phyloP scores from a whole-genome alignment of 2,888 invertebrate genomes.

The Conistra vaccinii region DNA sequence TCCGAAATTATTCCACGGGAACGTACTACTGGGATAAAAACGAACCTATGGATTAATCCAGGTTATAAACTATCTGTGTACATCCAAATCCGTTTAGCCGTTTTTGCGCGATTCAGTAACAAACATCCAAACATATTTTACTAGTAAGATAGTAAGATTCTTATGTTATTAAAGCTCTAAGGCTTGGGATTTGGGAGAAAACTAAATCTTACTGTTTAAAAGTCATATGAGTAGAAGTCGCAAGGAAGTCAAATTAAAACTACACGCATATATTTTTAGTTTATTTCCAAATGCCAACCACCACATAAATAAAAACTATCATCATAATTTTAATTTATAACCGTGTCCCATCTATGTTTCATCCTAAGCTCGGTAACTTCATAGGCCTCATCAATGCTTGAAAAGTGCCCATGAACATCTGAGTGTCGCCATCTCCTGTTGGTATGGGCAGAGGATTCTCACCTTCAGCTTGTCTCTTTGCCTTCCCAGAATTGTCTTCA shows the following conservation, averaged over 20 bases:
- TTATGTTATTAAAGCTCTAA: no score
- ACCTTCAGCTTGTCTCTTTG: constrained; percentile 63
- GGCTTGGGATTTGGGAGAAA: no score
- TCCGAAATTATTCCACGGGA: not conserved
- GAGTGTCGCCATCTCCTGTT: constrained; percentile 64
- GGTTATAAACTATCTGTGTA: no score
- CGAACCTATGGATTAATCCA: no score
- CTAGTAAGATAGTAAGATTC: no score
- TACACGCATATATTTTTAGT: not conserved
- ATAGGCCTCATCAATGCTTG: constrained; percentile 76
- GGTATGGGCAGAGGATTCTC: constrained; percentile 36
- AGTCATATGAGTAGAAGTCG: no score
- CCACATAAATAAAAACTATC: not conserved
- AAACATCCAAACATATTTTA: no score
- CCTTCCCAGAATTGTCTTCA: constrained; percentile 13
- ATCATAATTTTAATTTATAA: no score
- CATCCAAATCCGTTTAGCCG: no score
- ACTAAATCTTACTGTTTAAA: not conserved
- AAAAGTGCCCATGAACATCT: constrained; percentile 76
- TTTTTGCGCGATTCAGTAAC: no score
- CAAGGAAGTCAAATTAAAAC: constrained; percentile 12
- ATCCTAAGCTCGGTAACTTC: constrained; percentile 61
- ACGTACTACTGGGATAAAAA: not conserved
- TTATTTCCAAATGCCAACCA: constrained; percentile 18
- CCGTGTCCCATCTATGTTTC: not conserved